phyloP scores from a whole-genome alignment of 2,113 vertebrate genomes.

The Okapia johnstoni region DNA sequence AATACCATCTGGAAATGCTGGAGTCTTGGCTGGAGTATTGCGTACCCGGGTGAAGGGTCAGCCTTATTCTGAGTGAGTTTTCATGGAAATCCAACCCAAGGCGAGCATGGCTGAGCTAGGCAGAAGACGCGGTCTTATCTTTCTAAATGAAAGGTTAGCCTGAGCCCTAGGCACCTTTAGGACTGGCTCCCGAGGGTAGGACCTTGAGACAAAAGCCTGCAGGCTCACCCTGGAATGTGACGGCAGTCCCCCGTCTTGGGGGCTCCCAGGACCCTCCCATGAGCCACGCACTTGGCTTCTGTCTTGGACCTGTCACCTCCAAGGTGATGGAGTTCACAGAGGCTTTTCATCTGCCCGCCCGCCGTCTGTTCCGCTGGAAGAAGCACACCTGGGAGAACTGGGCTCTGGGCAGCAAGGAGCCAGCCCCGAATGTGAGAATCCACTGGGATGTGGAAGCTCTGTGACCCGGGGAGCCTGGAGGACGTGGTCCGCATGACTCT shows the following conservation, averaged over 20 bases:
- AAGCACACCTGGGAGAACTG: not conserved
- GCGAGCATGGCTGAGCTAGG: fast-evolving
- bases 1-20: not conserved
- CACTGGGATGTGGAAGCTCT: not conserved
- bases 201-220: not conserved
- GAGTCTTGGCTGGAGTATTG: fast-evolving
- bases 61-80: not conserved
- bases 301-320: not conserved
- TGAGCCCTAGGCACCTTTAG: not conserved
- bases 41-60: fast-evolving
- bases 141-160: not conserved
- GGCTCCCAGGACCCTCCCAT: fast-evolving
- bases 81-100: not conserved
- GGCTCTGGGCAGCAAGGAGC: not conserved
- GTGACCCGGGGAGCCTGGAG: not conserved
- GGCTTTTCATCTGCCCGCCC: not conserved
- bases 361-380: not conserved
- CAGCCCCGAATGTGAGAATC: fast-evolving
- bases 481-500: fast-evolving
- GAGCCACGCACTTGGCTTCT: fast-evolving
- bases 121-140: fast-evolving
- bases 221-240: fast-evolving
- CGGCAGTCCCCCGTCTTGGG: fast-evolving
- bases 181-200: fast-evolving
- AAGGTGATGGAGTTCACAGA: fast-evolving